Base-by-base conservation (phyloP, 2,888 invertebrate species). In the Marasmarcha lunaedactyla region DNA sequence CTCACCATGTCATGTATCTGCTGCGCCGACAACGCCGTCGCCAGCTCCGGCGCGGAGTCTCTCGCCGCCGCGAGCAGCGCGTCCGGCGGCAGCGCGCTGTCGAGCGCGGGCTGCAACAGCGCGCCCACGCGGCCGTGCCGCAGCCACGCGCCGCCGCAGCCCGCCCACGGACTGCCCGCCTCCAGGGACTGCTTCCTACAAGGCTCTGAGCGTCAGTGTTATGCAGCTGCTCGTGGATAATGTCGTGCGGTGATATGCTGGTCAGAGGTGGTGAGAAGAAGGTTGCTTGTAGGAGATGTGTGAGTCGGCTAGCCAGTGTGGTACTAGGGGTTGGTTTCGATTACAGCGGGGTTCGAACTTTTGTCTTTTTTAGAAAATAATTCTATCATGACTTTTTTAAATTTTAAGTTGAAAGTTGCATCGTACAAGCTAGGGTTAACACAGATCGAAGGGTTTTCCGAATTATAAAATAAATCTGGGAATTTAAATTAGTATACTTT, bases 1-100 rank as follows among this genome's bases (percentile, higher is more conserved):
- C 84, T 84, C 65, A 97, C 97, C 92, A 96, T 91, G 38, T 88
- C 84, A 71, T 96, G 95, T 50, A 97, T 93, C 71, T 92, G 90
- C 25, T 86, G 84, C 2, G 89, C 87, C 13, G 89, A 84, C 51
- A 93, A 79, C 51, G 88, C 85, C 39, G 87, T 85, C 61, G 92
- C 96, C 43, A 97, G 87, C 57, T 90, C 90, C 59, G 89, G 90
- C 35, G 97, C 96, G 46, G 91, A 90, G 62, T 92, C 91, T 73
- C 97, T 92, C 12, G 97, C 97, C 50, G 92, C 88, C 42, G 92
- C 91, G 85, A 97, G 94, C 50, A 96, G 86, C 48, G 90, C 89
- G 59, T 95, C 94, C 58, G 93, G 91, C 46, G 86, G 78, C 42
- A 86, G 72, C 45, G 77, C 85, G 62, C 73, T 72, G 52, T 74